phyloP scores from a whole-genome alignment of 2,888 invertebrate genomes.

The Noctua comes region DNA sequence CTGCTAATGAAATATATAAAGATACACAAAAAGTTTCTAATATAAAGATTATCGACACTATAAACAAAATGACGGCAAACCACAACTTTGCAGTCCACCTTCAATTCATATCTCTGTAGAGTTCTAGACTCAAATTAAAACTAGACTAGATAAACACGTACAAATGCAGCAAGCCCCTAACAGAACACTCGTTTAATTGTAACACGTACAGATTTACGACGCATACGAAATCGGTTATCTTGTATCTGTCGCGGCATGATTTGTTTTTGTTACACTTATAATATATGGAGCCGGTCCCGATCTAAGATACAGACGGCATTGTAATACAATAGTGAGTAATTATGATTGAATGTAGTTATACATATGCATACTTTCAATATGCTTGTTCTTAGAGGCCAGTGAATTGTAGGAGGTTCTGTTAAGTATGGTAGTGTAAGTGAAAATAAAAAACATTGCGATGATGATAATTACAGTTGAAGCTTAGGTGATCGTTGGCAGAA shows the following conservation, averaged over 20 bases:
- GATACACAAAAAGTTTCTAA: background rate
- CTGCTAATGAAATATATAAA: background rate
- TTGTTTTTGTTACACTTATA: constrained; percentile 80
- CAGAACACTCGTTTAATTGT: constrained; percentile 79
- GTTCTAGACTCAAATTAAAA: background rate
- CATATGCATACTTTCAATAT: constrained; percentile 55
- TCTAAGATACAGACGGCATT: constrained; percentile 63
- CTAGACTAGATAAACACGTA: background rate
- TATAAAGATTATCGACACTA: background rate
- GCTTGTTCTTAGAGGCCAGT: constrained; percentile 48
- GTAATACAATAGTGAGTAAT: constrained; percentile 68
- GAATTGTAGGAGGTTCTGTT: constrained; percentile 16
- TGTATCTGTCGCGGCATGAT: constrained; percentile 79
- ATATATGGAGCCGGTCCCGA: constrained; percentile 71
- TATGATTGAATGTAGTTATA: constrained; percentile 64
- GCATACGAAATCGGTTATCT: constrained; percentile 81
- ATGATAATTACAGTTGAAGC: no score
- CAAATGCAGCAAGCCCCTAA: constrained; percentile 65
- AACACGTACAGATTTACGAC: constrained; percentile 82
- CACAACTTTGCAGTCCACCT: background rate
- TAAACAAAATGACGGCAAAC: background rate
- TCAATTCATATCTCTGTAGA: background rate
- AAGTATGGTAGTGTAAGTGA: background rate
- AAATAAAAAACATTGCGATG: no score
- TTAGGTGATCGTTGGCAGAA: no score